phyloP scores from a whole-genome alignment of 2,797 vertebrate genomes.

The Neopelma chrysocephalum region DNA sequence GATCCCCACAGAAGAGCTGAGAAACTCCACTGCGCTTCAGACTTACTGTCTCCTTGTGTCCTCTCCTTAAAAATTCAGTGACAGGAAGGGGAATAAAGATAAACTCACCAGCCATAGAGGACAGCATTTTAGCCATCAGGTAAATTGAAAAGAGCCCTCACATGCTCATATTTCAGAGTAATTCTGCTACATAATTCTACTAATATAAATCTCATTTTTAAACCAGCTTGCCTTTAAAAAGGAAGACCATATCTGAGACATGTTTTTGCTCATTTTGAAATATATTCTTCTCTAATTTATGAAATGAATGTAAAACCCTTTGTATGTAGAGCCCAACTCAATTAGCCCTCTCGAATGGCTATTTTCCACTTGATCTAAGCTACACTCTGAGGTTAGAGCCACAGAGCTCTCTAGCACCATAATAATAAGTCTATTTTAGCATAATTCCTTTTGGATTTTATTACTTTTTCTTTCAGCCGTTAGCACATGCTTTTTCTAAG shows the following conservation, averaged over 20 bases:
- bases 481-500: background rate
- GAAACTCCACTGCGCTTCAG: background rate
- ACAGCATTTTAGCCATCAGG: background rate
- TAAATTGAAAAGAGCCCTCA: background rate
- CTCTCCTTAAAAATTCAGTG: background rate
- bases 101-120: background rate
- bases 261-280: conserved; percentile 17
- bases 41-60: background rate
- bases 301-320: conserved; percentile 17
- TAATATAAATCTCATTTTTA: background rate
- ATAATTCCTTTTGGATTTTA: background rate
- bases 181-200: background rate
- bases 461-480: background rate
- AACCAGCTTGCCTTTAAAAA: background rate
- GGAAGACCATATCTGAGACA: background rate
- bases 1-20: background rate
- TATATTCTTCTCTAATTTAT: conserved; percentile 10
- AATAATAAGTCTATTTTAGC: background rate
- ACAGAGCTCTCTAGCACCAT: background rate
- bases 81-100: background rate
- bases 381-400: background rate
- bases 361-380: conserved; percentile 41
- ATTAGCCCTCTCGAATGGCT: background rate
- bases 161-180: background rate
- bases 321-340: background rate